Evolutionary conservation across 2,113 vertebrate species (phyloP).

Genomic region (Cephalopterus ornatus): DNA sequence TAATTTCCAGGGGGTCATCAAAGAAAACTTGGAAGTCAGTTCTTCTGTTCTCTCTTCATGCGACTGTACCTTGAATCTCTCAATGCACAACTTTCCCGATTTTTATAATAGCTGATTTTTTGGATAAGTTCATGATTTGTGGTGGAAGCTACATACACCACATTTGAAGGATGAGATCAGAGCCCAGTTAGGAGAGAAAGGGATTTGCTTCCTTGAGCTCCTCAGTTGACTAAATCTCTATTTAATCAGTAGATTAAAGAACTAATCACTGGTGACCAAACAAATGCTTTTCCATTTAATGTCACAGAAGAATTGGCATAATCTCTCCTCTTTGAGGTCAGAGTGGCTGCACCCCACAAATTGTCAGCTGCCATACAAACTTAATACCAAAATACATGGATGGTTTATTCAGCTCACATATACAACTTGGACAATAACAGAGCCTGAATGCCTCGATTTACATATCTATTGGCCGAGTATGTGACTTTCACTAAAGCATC

Average conservation of each 20-base stretch:
- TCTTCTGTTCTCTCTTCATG: neutral
- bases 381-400: neutral
- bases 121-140: neutral
- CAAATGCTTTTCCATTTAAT: neutral
- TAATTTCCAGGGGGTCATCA: neutral
- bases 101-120: neutral
- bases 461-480: neutral
- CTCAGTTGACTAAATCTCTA: neutral
- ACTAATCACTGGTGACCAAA: neutral
- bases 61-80: neutral
- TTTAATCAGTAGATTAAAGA: neutral
- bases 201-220: neutral
- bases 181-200: neutral
- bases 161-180: neutral
- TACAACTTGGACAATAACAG: rapidly evolving
- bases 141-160: neutral
- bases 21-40: neutral
- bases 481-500: neutral
- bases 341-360: neutral
- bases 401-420: neutral
- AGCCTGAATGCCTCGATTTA: neutral
- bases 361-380: neutral
- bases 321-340: neutral
- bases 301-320: neutral
- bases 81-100: neutral